Conservation (phyloP, 2,888 invertebrate species). For the Callosobruchus maculatus region DNA sequence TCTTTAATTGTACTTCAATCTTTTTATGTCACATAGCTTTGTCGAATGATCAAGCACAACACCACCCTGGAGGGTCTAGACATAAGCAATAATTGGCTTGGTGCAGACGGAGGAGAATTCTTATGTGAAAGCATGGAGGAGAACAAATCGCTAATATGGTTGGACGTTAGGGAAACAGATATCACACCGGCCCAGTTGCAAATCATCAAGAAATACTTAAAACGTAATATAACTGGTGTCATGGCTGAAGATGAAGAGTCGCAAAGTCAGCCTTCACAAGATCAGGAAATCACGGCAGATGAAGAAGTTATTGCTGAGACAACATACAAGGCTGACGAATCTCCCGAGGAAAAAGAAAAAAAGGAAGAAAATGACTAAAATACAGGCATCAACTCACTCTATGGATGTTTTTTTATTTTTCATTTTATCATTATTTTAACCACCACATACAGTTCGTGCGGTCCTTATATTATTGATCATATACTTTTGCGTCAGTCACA, state of each 20-base stretch:
- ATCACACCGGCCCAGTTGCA: conserved; percentile 51
- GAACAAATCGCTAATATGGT: conserved; percentile 36
- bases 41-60: conserved; percentile 55
- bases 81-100: conserved; percentile 58
- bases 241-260: conserved; percentile 9
- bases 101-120: conserved; percentile 53
- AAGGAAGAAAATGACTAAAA: background rate
- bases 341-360: background rate
- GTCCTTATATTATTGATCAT: too few relatives aligned
- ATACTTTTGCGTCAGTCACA: too few relatives aligned
- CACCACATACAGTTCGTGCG: too few relatives aligned
- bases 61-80: conserved; percentile 54
- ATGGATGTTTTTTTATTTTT: too few relatives aligned
- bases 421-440: too few relatives aligned
- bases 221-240: conserved; percentile 44
- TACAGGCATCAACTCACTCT: too few relatives aligned
- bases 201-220: conserved; percentile 50
- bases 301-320: background rate
- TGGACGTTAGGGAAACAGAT: conserved; percentile 45
- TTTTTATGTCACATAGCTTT: background rate
- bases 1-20: too few relatives aligned
- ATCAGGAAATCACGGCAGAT: background rate
- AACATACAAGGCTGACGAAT: background rate
- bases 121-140: conserved; percentile 29
- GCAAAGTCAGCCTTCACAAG: background rate